Percentiles rank a stretch among this genome's conserved stretches.
Evolutionary conservation across 1,140 invertebrate species (phyloP).

Genomic region (Conus betulinus): DNA sequence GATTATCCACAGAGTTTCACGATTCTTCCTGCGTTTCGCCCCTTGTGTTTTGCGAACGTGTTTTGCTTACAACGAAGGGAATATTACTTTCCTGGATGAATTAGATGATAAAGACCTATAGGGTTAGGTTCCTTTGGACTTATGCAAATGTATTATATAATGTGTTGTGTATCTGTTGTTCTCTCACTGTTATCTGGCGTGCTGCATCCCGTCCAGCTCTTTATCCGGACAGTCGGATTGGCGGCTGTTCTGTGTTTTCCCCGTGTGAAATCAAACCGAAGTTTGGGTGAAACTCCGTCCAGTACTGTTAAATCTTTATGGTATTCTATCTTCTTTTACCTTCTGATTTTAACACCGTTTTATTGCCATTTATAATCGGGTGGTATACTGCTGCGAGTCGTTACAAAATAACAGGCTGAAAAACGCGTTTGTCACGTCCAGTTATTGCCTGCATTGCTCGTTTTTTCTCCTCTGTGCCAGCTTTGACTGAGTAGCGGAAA

Average conservation of each 20-base stretch:
- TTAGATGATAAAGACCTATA: not conserved
- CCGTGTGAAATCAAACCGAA: too few species aligned
- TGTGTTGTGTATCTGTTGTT: not conserved
- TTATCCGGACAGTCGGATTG: not conserved
- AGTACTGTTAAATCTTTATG: not conserved
- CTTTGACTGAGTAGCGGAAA: too few species aligned
- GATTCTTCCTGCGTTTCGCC: not conserved
- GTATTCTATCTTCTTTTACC: too few species aligned
- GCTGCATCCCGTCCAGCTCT: not conserved
- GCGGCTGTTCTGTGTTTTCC: not conserved
- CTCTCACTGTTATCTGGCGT: not conserved
- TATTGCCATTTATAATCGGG: not conserved
- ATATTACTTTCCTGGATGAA: not conserved
- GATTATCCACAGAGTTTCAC: too few species aligned
- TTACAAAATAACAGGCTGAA: not conserved
- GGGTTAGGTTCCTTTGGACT: not conserved
- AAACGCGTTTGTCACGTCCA: too few species aligned
- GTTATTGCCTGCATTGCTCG: too few species aligned
- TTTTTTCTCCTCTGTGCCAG: too few species aligned
- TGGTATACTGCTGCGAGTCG: not conserved
- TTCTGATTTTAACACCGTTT: not conserved
- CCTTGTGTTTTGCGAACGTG: not conserved
- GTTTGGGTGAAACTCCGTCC: not conserved
- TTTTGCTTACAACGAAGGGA: not conserved
- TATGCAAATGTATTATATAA: not conserved